Evolutionary conservation across 2,113 vertebrate genomes (phyloP).

Genomic region (Petrocephalus microphthalmus): DNA sequence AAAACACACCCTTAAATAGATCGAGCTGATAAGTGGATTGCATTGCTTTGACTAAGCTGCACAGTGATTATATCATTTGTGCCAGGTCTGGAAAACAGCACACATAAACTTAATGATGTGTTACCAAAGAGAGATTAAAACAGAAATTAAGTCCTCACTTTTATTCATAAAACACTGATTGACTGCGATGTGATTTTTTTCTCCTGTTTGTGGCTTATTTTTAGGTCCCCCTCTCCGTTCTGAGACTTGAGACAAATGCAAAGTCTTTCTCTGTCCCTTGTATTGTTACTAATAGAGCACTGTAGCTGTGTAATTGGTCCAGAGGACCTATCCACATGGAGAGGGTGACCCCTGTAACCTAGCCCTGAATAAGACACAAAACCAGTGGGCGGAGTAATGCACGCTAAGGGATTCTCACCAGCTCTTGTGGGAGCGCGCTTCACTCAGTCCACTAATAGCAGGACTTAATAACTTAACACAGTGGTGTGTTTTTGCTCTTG

Average conservation of each 20-base stretch:
- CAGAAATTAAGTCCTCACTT: background rate
- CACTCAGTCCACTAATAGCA: slow-evolving; percentile 73
- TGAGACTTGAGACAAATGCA: slow-evolving; percentile 51
- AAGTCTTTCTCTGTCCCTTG: slow-evolving; percentile 60
- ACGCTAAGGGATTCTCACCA: slow-evolving; percentile 86
- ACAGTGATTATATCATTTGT: background rate
- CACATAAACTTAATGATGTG: background rate
- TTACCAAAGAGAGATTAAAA: background rate
- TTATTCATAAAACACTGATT: background rate
- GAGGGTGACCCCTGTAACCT: slow-evolving; percentile 82
- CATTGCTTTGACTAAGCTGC: background rate
- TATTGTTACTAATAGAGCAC: slow-evolving; percentile 73
- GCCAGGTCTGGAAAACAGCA: background rate
- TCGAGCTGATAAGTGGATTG: background rate
- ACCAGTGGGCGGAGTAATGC: slow-evolving; percentile 76
- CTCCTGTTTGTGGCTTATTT: slow-evolving; percentile 38
- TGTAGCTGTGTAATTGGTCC: slow-evolving; percentile 78
- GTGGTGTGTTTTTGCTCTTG: slow-evolving; percentile 70
- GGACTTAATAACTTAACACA: slow-evolving; percentile 71
- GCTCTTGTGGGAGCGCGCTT: slow-evolving; percentile 75
- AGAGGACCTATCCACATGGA: slow-evolving; percentile 79
- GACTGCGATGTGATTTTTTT: slow-evolving; percentile 24
- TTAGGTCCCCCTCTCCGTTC: slow-evolving; percentile 38
- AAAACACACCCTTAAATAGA: background rate
- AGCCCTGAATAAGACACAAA: slow-evolving; percentile 77